Evolutionary conservation across 2,797 vertebrate species (phyloP).

Genomic region (Chaunax sp.): DNA sequence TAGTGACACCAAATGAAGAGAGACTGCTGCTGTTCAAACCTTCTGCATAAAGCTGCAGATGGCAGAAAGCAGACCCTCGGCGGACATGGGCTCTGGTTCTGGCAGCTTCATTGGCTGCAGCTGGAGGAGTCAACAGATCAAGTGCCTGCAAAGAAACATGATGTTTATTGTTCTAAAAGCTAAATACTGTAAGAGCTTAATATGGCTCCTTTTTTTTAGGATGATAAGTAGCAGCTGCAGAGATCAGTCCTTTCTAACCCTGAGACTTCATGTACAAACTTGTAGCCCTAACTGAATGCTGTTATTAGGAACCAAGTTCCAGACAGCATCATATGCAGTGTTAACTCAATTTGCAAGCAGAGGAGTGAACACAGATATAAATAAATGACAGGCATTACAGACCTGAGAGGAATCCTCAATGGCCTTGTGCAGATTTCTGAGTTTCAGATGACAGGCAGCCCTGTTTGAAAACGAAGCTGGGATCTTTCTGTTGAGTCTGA

Average conservation of each 20-base stretch:
- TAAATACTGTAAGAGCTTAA: not conserved
- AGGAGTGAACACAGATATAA: too few species aligned
- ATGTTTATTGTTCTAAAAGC: not conserved
- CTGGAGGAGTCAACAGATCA: constrained; percentile 89
- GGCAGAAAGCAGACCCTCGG: constrained; percentile 92
- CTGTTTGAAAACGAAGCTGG: constrained; percentile 91
- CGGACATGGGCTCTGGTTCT: constrained; percentile 89
- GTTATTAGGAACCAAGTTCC: too few species aligned
- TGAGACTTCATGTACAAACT: too few species aligned
- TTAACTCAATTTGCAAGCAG: too few species aligned
- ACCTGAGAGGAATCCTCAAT: constrained; percentile 94
- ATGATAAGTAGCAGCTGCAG: too few species aligned
- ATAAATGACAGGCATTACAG: constrained; percentile 14
- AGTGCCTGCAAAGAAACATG: constrained; percentile 85
- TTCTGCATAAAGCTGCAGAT: constrained; percentile 91
- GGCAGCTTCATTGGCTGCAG: constrained; percentile 86
- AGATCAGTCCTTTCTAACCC: too few species aligned
- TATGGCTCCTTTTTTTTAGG: too few species aligned
- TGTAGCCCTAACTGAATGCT: too few species aligned
- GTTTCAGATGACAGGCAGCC: constrained; percentile 94
- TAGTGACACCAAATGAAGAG: too few species aligned
- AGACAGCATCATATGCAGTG: too few species aligned
- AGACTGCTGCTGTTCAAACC: constrained; percentile 79
- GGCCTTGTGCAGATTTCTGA: constrained; percentile 93
- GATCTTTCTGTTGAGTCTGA: constrained; percentile 86